Percentiles rank a stretch among this genome's conserved stretches.
phyloP scores from a whole-genome alignment of 2,113 vertebrate species.

The Pelecanus crispus region DNA sequence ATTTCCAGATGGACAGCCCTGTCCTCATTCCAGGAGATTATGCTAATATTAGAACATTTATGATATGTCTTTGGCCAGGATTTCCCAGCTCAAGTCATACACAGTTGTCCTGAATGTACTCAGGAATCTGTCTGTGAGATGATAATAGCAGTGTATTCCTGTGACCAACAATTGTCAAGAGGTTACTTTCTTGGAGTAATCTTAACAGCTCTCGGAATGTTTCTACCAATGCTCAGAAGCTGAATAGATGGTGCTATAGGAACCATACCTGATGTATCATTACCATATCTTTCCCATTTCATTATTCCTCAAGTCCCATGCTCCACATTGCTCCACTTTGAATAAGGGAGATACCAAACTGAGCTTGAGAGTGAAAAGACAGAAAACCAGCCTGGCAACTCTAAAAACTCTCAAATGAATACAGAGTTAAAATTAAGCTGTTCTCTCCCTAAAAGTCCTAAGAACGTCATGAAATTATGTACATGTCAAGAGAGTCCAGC shows the following conservation, averaged over 20 bases:
- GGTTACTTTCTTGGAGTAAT: background rate
- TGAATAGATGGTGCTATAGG: background rate
- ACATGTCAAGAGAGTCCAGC: background rate
- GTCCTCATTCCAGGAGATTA: background rate
- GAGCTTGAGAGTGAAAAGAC: background rate
- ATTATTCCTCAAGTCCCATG: background rate
- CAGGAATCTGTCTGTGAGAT: background rate
- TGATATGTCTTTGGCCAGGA: background rate
- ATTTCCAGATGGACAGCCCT: slow-evolving; percentile 24
- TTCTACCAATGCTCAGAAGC: background rate
- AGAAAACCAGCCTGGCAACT: background rate
- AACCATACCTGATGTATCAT: background rate
- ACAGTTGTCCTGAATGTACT: background rate
- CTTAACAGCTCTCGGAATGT: background rate
- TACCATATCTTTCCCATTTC: background rate
- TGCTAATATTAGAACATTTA: slow-evolving; percentile 31
- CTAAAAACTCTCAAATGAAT: background rate
- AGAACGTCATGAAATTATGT: background rate
- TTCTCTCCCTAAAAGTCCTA: background rate
- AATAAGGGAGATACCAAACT: background rate
- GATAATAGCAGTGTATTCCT: fast-evolving
- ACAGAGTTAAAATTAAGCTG: background rate
- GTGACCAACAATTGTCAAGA: background rate
- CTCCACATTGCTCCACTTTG: background rate
- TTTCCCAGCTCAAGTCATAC: background rate